phyloP scores from a whole-genome alignment of 1,140 invertebrate species.

The Drosophila funebris region DNA sequence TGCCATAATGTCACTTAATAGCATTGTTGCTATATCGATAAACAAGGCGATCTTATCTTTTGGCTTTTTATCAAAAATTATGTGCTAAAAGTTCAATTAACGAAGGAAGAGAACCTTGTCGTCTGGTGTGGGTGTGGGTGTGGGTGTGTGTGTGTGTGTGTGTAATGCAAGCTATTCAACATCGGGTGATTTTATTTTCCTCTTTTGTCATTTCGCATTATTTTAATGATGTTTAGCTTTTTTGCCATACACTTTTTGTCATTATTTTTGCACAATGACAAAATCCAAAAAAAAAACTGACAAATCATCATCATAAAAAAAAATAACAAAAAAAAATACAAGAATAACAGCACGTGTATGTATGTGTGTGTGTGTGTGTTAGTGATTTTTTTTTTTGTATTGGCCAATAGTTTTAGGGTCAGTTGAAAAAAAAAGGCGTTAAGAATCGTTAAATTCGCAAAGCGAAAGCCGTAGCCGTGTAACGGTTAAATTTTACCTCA shows the following conservation, averaged over 20 bases:
- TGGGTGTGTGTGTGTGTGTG: not conserved
- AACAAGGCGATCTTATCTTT: conserved; percentile 25
- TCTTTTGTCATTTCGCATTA: conserved; percentile 18
- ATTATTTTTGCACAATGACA: conserved; percentile 46
- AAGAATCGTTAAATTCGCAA: not conserved
- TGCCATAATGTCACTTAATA: not conserved
- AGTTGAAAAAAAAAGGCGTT: conserved; percentile 8
- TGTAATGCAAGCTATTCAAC: not conserved
- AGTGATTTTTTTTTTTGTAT: no score
- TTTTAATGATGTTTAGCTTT: conserved; percentile 10
- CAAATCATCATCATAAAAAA: conserved; percentile 28
- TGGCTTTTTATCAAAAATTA: conserved; percentile 44
- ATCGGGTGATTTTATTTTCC: conserved; percentile 8
- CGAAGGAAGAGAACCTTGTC: conserved; percentile 5
- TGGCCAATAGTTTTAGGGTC: conserved; percentile 35
- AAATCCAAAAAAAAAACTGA: conserved; percentile 37
- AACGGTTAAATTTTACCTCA: conserved; percentile 16
- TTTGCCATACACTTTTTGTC: not conserved
- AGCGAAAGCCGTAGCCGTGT: conserved; percentile 14
- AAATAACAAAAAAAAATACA: not conserved
- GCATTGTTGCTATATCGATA: conserved; percentile 34
- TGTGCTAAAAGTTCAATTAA: conserved; percentile 49
- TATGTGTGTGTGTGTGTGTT: conserved; percentile 1
- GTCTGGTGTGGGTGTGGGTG: not conserved
- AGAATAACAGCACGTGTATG: not conserved